These are phyloP conservation scores for Sebastes iracundus DNA, from an alignment of 2,797 vertebrate species.

Conservation along the genomic window DNA sequence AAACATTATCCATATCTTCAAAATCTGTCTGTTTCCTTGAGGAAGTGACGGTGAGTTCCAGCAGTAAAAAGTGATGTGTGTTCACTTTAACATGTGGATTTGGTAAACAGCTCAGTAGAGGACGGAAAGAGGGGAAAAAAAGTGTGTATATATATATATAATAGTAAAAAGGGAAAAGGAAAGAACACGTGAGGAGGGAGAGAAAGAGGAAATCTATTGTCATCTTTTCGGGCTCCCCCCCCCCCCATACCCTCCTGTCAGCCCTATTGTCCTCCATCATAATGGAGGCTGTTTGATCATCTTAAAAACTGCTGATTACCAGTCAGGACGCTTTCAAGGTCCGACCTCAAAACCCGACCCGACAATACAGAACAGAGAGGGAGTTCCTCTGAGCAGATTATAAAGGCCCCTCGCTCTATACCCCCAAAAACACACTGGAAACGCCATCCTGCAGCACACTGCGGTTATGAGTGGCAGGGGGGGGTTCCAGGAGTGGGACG, in stretches of 20 bases:
- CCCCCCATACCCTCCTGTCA: slow-evolving; percentile 45
- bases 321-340: slow-evolving; percentile 72
- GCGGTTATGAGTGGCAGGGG: not conserved
- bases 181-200: slow-evolving; percentile 23
- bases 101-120: not conserved
- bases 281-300: slow-evolving; percentile 73
- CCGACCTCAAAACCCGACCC: slow-evolving; percentile 53
- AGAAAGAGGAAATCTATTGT: slow-evolving; percentile 60
- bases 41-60: not conserved
- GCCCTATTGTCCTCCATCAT: slow-evolving; percentile 65
- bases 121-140: not conserved
- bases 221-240: slow-evolving; percentile 13
- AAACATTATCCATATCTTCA: not conserved
- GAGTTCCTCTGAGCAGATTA: slow-evolving; percentile 48
- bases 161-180: not conserved
- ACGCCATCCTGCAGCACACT: not conserved
- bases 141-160: too few relatives aligned
- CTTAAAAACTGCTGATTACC: slow-evolving; percentile 69
- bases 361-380: slow-evolving; percentile 50
- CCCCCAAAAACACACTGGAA: slow-evolving; percentile 23
- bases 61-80: not conserved
- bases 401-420: not conserved
- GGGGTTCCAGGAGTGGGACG: not conserved
- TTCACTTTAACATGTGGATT: not conserved
- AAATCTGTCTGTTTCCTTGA: too few relatives aligned